Conservation (phyloP, 2,113 vertebrate genomes). For the Nothocercus julius region DNA sequence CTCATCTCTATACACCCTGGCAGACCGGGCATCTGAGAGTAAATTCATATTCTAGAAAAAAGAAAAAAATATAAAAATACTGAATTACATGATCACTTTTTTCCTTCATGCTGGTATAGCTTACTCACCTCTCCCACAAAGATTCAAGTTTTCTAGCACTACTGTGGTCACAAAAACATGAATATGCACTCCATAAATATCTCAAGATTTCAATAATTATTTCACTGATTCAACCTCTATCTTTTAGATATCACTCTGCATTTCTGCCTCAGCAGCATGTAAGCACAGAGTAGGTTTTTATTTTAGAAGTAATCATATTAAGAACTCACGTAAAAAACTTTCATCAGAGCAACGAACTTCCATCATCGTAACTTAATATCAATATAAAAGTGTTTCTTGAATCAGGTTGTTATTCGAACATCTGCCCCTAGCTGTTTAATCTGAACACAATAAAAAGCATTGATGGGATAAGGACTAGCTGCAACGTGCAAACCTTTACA, state of each 20-base stretch:
- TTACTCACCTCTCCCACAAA: background rate
- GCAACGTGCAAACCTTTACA: background rate
- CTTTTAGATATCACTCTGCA: background rate
- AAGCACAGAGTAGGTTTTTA: background rate
- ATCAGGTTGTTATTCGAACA: background rate
- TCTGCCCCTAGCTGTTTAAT: background rate
- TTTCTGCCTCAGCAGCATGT: background rate
- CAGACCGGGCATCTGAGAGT: slow-evolving; percentile 91
- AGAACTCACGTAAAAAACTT: background rate
- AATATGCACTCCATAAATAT: background rate
- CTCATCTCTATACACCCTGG: slow-evolving; percentile 94
- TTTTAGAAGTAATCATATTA: background rate
- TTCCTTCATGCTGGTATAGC: background rate
- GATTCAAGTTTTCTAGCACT: background rate
- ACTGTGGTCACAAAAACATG: background rate
- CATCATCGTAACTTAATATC: background rate
- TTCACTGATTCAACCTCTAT: too few species aligned
- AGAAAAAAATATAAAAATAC: background rate
- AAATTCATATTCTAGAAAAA: slow-evolving; percentile 89
- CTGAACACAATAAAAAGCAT: background rate
- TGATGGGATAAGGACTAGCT: background rate
- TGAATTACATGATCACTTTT: background rate
- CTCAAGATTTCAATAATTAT: background rate
- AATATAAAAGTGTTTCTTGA: background rate
- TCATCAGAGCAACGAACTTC: background rate